Evolutionary conservation across 2,797 vertebrate genomes (phyloP), one percentile per base, ranked within the genome.

Genomic region (Tapirus indicus): DNA sequence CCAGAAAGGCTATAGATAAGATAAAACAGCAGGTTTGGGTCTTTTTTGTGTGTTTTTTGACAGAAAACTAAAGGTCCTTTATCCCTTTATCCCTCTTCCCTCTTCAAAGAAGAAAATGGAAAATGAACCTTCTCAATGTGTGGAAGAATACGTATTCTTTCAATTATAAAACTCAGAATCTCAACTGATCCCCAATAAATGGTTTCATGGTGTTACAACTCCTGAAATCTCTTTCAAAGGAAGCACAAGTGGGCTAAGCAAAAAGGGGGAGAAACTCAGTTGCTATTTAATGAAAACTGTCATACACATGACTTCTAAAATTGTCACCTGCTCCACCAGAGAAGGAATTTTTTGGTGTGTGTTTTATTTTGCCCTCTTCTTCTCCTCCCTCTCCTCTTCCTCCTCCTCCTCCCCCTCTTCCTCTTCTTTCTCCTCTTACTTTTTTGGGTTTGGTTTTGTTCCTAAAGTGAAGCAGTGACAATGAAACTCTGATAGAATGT

Each of bases 401-500:
- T 16, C 6, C 11, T n/a, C 0, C 0, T 49, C 18, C 44, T 2
- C 20, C 6, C 13, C n/a, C 21, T 12, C 16, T 5, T 9, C 14
- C 20, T 54, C 1, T 23, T 78, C 5, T 6, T 88, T 2, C 21
- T 47, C 12, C 0, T 32, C 8, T 8, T 72, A 29, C 5, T 7
- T 79, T 49, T 14, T 32, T 82, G 18, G 32, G 0, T 58, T 89
- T 69, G 38, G 35, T 84, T 94, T 38, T 90, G 4, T 78, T 95
- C 44, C 17, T 66, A 35, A 9, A n/a, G 21, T 75, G 92, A 97
- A 98, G 58, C 35, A 92, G 25, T 85, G 93, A 94, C 93, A 96
- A 38, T 35, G 94, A 74, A 97, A 97, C n/a, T 95, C 71, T 92
- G 85, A 77, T 87, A 97, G 97, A 98, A 96, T 87, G 38, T 96